Percentiles rank a stretch among this genome's conserved stretches.
Conservation (phyloP, 2,797 vertebrate genomes). For the Nyctalus aviator region DNA sequence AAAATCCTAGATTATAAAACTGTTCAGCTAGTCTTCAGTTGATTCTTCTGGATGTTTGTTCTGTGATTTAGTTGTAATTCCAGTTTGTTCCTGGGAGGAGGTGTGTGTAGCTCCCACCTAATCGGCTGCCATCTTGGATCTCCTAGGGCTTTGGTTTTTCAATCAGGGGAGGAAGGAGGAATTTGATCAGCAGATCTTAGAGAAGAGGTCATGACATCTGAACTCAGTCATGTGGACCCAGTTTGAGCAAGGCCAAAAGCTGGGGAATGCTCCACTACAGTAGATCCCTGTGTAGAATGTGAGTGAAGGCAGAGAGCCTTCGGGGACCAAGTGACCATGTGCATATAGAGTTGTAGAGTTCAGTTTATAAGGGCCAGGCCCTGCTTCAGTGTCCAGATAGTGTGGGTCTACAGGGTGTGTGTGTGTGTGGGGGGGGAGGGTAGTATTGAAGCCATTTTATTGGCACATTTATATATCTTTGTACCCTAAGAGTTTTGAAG, state of each 20-base stretch:
- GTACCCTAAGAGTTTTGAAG: background rate
- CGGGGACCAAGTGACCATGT: too few relatives aligned
- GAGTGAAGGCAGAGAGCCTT: background rate
- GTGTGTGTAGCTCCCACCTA: background rate
- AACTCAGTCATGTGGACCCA: background rate
- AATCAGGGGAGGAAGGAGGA: background rate
- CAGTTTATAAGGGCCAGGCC: accelerated
- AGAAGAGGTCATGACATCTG: background rate
- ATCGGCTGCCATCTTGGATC: background rate
- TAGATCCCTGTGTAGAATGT: background rate
- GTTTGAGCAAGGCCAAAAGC: background rate
- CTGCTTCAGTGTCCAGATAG: too few relatives aligned
- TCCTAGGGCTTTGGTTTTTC: background rate
- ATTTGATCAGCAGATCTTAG: background rate
- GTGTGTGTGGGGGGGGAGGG: too few relatives aligned
- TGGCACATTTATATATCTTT: background rate
- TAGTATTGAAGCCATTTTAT: background rate
- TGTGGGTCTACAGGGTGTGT: too few relatives aligned
- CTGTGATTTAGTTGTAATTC: background rate
- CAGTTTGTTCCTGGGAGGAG: background rate
- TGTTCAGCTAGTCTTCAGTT: background rate
- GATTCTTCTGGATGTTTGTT: background rate
- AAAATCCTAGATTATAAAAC: background rate
- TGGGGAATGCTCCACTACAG: background rate
- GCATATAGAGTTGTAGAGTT: background rate